Evolutionary conservation across 2,888 invertebrate species (phyloP), one percentile per base, ranked within the genome.

Genomic region (Smittia aterrima): DNA sequence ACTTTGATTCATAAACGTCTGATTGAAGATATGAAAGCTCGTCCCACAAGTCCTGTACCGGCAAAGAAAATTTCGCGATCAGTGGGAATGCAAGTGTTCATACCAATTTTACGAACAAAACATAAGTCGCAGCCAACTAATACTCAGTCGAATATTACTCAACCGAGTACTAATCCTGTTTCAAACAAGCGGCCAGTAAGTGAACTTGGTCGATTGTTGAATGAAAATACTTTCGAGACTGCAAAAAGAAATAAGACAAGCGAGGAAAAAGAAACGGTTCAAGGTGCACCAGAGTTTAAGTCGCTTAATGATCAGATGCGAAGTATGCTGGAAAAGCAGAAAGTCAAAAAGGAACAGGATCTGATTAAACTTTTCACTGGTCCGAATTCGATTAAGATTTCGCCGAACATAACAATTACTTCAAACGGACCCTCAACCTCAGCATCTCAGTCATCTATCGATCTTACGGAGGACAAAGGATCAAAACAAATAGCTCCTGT

Each of bases 61-160:
- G 92, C 93, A 0, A 86, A 93, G 13, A 91, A 91, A 81, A 92
- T 94, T 67, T 93, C 92, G 1, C 85, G 95, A 72, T 93, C 93
- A 1, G 95, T 95, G 0, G 94, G 93, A 1, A 85, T 95, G 77
- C 94, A 95, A 85, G 93, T 93, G 0, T 84, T 83, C 20, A 83
- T 85, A 80, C 78, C 80, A 16, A 80, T n/a, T n/a, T n/a, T n/a
- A n/a, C n/a, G n/a, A 82, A 18, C 77, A 77, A 3, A 1, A 66
- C 7, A 66, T n/a, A 27, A 20, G n/a, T 27, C 16, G 3, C 20
- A 41, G n/a, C n/a, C n/a, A n/a, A n/a, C n/a, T n/a, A n/a, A n/a
- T n/a, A n/a, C n/a, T 41, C 20, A 27, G 47, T 32, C 16, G 40
- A 41, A 79, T 75, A 27, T 7, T 47, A 9, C 27, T 38, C 27